A percentile compares a stretch with the other conserved stretches of the same genome.
These are phyloP conservation scores for Montipora capitata DNA, from an alignment of 92 coral and sea anemone genomes.

Conservation along the genomic window DNA sequence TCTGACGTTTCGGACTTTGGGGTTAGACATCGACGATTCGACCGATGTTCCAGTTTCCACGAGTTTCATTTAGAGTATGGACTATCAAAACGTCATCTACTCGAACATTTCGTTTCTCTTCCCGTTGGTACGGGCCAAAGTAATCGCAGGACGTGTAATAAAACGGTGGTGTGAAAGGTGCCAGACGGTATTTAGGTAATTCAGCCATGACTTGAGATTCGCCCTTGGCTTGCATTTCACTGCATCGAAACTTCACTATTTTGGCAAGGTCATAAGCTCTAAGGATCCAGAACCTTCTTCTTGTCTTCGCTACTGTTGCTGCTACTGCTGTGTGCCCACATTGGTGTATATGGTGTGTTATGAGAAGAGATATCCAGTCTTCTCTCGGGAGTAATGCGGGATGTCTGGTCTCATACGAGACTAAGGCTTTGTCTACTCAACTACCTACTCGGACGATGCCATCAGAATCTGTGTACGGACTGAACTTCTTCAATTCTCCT, in stretches of 20 bases:
- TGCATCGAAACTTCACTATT: background rate
- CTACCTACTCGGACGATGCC: constrained; percentile 72
- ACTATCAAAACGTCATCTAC: too few species aligned
- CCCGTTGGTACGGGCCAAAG: too few species aligned
- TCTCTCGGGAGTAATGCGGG: constrained; percentile 62
- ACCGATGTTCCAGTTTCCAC: too few species aligned
- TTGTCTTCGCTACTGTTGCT: constrained; percentile 65
- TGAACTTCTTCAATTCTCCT: constrained; percentile 43
- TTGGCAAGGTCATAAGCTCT: constrained; percentile 65
- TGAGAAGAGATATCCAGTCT: constrained; percentile 69
- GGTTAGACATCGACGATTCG: too few species aligned
- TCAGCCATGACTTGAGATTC: too few species aligned
- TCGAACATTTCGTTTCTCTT: too few species aligned
- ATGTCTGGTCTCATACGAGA: constrained; percentile 53
- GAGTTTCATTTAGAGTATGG: too few species aligned
- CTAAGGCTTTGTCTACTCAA: constrained; percentile 49
- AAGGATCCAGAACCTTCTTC: constrained; percentile 70
- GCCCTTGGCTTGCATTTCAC: too few species aligned
- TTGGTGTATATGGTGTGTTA: constrained; percentile 64
- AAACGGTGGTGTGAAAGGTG: too few species aligned
- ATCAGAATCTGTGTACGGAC: constrained; percentile 43
- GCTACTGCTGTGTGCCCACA: constrained; percentile 61
- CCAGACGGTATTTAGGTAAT: too few species aligned
- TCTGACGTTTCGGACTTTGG: too few species aligned
- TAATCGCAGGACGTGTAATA: too few species aligned